These are phyloP conservation scores for Coremacera marginata DNA, from an alignment of 2,888 invertebrate genomes.

Conservation along the genomic window DNA sequence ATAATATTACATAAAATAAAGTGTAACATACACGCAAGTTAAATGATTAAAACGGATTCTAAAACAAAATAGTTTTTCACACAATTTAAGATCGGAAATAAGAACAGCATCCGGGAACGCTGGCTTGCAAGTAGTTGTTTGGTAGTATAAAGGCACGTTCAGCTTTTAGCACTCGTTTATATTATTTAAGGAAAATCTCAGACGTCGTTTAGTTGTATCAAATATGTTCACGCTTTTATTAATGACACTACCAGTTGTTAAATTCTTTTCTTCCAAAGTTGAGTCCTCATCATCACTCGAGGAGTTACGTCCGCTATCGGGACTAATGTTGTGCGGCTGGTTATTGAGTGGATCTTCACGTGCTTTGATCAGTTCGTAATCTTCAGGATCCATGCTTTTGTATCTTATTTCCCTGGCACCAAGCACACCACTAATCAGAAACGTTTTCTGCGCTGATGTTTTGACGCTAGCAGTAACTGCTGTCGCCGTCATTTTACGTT, in stretches of 20 bases:
- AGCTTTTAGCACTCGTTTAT: conserved; percentile 82
- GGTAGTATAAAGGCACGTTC: not conserved
- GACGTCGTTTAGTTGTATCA: conserved; percentile 58
- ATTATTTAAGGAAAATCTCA: conserved; percentile 72
- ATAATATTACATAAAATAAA: conserved; percentile 5
- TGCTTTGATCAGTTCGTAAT: not conserved
- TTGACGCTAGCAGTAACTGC: conserved; percentile 55
- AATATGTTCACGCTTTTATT: conserved; percentile 41
- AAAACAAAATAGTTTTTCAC: not conserved
- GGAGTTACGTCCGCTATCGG: conserved; percentile 67
- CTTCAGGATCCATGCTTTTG: conserved; percentile 20
- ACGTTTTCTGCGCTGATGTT: conserved; percentile 61
- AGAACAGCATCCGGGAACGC: not conserved
- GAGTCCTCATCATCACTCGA: conserved; percentile 57
- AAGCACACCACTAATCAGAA: conserved; percentile 42
- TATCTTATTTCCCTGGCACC: not conserved
- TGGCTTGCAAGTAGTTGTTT: too few species aligned
- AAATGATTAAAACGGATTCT: not conserved
- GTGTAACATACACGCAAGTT: not conserved
- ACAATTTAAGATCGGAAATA: not conserved
- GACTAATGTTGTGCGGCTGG: conserved; percentile 56
- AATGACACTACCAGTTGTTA: not conserved
- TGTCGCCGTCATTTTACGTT: conserved; percentile 56
- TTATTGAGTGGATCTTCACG: conserved; percentile 43
- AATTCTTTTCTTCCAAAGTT: conserved; percentile 36